Base-by-base conservation (phyloP, 35 echinoderm and acorn worm genomes). In the Lytechinus pictus region DNA sequence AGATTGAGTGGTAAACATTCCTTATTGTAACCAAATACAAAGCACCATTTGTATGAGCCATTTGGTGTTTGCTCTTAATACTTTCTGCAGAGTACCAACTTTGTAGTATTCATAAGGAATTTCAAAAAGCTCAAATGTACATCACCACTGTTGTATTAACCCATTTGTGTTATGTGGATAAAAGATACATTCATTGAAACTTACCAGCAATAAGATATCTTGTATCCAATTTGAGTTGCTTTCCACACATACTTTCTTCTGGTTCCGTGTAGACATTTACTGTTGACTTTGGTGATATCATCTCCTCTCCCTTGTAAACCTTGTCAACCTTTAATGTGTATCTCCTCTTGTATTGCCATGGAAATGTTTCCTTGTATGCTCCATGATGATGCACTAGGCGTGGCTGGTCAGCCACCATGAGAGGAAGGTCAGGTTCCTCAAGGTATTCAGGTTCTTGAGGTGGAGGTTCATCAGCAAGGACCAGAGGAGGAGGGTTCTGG, bases 261-360 rank as follows among this genome's bases (percentile, higher is more conserved):
- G 94, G 54, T 27, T 94, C 56, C 28, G 94, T 96, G 28, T 92
- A 54, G 21, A 95, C 52, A 24, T 95, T 52, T 57, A 96, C 57
- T 51, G 87, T 96, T 24, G 94, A 91, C 87, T 66, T 96, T 4
- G 86, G 8, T 71, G 88, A 54, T 51, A 96, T 94, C 96, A 8
- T 91, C 44, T 96, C 94, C 94, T 96, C 96, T 54, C 96, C 96
- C 53, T 96, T 96, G 96, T 95, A 96, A 28, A 96, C 96, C 56
- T 96, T 96, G 51, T 96, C 96, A 21, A 96, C 94, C 87, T 95
- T 87, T 28, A 96, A 87, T 16, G 86, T 94, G 86, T 96, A 96
- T 87, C 88, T 95, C 11, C 94, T 87, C 88, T 44, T 91, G 54
- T 95, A 91, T 12, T 94, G 94, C 96, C 96, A 96, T 94, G 96